phyloP scores from a whole-genome alignment of 2,113 vertebrate species.

The Plecturocebus donacophilus region DNA sequence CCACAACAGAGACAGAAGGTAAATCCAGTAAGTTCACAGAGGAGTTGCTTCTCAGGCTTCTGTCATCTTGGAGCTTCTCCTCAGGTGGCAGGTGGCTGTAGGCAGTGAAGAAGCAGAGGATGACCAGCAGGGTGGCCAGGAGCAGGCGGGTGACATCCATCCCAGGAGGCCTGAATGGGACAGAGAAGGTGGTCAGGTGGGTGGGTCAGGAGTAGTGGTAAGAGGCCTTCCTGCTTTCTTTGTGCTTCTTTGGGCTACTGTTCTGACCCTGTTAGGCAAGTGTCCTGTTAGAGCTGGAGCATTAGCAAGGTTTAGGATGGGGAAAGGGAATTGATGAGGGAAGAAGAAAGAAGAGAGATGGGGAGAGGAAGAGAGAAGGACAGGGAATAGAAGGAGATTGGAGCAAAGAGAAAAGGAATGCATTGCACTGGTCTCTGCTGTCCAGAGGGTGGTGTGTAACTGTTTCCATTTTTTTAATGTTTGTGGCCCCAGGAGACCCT shows the following conservation, averaged over 20 bases:
- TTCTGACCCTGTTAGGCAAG: background rate
- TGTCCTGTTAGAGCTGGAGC: background rate
- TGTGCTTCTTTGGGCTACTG: background rate
- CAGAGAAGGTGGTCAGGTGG: background rate
- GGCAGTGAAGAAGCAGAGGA: slow-evolving; percentile 72
- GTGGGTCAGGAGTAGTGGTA: background rate
- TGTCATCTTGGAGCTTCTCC: slow-evolving; percentile 76
- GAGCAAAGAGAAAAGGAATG: slow-evolving; percentile 45
- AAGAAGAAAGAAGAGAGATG: slow-evolving; percentile 8
- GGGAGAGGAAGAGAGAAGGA: background rate
- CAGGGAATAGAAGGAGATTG: background rate
- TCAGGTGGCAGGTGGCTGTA: slow-evolving; percentile 77
- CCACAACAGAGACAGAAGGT: slow-evolving; percentile 84
- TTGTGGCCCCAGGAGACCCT: background rate
- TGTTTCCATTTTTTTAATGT: background rate
- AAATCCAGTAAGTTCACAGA: slow-evolving; percentile 76
- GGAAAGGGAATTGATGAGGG: background rate
- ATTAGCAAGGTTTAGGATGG: background rate
- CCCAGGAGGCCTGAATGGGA: background rate
- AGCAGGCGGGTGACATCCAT: slow-evolving; percentile 81
- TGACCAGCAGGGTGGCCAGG: slow-evolving; percentile 81
- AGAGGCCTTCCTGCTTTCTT: background rate
- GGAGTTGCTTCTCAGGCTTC: slow-evolving; percentile 62
- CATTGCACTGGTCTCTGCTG: slow-evolving; percentile 2
- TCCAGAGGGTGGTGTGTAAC: background rate